Evolutionary conservation across 2,113 vertebrate genomes (phyloP), one percentile per base, ranked within the genome.

Genomic region (Notiomystis cincta): DNA sequence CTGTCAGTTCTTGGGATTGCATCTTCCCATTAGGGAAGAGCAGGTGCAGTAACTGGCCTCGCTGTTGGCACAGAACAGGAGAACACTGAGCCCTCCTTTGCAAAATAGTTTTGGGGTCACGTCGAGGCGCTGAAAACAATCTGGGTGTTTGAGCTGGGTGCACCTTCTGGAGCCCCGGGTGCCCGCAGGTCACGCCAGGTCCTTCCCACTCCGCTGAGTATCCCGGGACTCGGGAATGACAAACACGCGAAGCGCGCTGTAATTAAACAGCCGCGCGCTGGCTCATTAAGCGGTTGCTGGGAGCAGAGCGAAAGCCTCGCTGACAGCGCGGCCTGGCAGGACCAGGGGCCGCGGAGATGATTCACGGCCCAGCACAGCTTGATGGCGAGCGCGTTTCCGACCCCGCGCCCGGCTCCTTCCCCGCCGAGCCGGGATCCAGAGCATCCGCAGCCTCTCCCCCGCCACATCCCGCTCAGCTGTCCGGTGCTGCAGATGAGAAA

Each of bases 271-370:
- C 28, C 2, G 0, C 2, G 51, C 9, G 0, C 69, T 42, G 91
- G 60, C 93, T 96, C 77, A 33, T 94, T 87, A 78, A 60, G 82
- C 9, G 65, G 38, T 30, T 81, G 54, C 87, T 84, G 5, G 6
- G 57, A 71, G 40, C 33, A 15, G 71, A 94, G 81, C 0, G 15
- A n/a, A 47, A 83, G 38, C 58, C 38, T 88, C 6, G 9, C 83
- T 91, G 93, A 66, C 91, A 95, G 82, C 91, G 53, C 2, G 20
- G 79, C 6, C 86, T 56, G 89, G 83, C 84, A 71, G 84, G 87
- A 78, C 73, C 80, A 54, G 72, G 22, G 82, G 42, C 83, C 0
- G 11, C 31, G 65, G 60, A 44, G 77, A 19, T 61, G 93, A 62
- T 77, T 70, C 77, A 3, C 1, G 51, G 81, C 61, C 14, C 7